Conservation (phyloP, 2,113 vertebrate genomes). For the Microcebus lehilahytsara region DNA sequence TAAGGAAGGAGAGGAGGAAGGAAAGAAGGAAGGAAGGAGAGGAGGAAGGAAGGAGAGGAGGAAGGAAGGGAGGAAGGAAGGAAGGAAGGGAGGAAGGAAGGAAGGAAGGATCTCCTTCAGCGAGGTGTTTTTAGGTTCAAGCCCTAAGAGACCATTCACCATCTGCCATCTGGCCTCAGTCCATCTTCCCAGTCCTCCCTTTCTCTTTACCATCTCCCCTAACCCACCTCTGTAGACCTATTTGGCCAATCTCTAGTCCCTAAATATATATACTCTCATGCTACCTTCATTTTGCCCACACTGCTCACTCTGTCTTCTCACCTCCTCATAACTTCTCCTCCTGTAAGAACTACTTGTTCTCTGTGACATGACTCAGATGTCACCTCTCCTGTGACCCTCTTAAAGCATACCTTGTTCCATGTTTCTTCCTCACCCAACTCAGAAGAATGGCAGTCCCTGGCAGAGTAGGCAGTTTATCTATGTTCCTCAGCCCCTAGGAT, state of each 20-base stretch:
- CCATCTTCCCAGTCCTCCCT: background rate
- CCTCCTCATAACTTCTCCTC: background rate
- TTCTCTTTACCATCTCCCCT: accelerated
- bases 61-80: too few relatives aligned
- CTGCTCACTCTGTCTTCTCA: background rate
- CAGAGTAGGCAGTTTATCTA: background rate
- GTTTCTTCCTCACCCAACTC: background rate
- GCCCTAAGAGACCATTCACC: background rate
- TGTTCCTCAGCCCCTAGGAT: background rate
- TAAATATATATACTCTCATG: background rate
- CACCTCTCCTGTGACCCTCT: background rate
- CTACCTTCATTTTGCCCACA: background rate
- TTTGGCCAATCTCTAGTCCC: background rate
- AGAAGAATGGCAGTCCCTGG: background rate
- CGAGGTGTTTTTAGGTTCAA: background rate
- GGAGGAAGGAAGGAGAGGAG: too few relatives aligned
- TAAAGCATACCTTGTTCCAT: too few relatives aligned
- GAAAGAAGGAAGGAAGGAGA: background rate
- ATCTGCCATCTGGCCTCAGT: background rate
- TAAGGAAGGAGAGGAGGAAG: too few relatives aligned
- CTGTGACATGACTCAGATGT: background rate
- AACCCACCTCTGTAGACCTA: background rate
- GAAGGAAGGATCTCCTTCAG: background rate
- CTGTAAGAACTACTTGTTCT: background rate
- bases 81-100: too few relatives aligned